Evolutionary conservation across 64 coral and sea anemone species (phyloP), one percentile per base, ranked within the genome.

Genomic region (Dendrophyllia cribrosa): DNA sequence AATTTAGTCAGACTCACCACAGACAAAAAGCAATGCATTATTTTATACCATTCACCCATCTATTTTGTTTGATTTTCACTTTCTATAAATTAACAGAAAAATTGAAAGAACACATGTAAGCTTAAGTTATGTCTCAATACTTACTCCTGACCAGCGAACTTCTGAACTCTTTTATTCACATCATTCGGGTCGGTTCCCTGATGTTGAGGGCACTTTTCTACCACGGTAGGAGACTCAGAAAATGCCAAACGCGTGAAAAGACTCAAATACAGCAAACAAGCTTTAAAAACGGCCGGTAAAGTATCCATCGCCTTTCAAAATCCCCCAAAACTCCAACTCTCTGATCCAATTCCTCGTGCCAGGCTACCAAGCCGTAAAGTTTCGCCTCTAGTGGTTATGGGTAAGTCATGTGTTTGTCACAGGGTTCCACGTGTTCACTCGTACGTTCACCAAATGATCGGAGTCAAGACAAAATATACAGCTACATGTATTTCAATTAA

Each of bases 381-480:
- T 82, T 47, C 12, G 78, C 13, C 78, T 82, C 26, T 16, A 62
- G 78, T 7, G 59, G 78, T 81, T 81, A 81, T 81, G 77, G 78
- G 78, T 82, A 82, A 63, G 78, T 82, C 78, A 82, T 46, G 78
- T 64, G 78, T 82, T 19, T 63, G 58, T 82, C 78, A 82, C 78
- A 24, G 11, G 78, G 43, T 14, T 24, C 9, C 51, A 79, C 22
- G 55, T 56, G 68, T 43, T 71, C 24, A 71, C 10, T 12, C n/a
- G n/a, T n/a, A 34, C 34, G 34, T 34, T 34, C 34, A 34, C 34
- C 34, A 34, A 34, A n/a, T n/a, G 10, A 56, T n/a, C n/a, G n/a
- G n/a, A n/a, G n/a, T n/a, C n/a, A n/a, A n/a, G n/a, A n/a, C n/a
- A 34, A 34, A 1, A 34, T 34, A 34, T 34, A 34, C 34, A 34